Base-by-base conservation (phyloP, 2,888 invertebrate genomes). In the Dyspetes luteomarginatus region DNA sequence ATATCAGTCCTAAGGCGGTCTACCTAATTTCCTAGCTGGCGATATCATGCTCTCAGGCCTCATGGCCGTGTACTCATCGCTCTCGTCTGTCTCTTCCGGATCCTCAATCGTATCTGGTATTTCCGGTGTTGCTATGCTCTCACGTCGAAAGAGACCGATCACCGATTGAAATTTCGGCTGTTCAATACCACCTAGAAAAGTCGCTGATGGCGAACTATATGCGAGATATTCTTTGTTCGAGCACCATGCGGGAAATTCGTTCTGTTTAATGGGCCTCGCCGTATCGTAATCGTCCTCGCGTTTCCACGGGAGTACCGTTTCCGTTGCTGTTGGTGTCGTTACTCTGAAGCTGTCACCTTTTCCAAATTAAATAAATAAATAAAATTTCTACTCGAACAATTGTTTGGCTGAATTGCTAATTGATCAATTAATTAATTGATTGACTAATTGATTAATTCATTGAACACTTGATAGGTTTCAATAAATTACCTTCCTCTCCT, bases 221-320 rank as follows among this genome's bases (percentile, higher is more conserved):
- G 97, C 96, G 87, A 98, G 93, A 91, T 98, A 98, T 89, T 98
- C 98, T 91, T 98, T 97, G 92, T 98, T 98, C 41, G 97, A 97
- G 55, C 98, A 98, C 98, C 98, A 98, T 12, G 97, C 95, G 9
- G 98, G 98, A 90, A 98, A 98, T 92, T 98, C 98, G 52, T 96
- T 96, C 90, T 97, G 97, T 87, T 96, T 95, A 93, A 91, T 87
- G 24, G 93, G 93, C 58, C 94, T 94, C 19, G 95, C 95, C 77
- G 94, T 93, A 12, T 95, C 95, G 71, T 95, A 95, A 88, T 96
- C 97, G 87, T 96, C 96, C 82, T 94, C 95, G 4, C 97, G 95
- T 93, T 97, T 97, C 98, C 98, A 98, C 67, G 98, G 98, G 89
- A 98, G 94, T 94, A 97, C 96, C 56, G 96, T 96, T 93, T 98